Evolutionary conservation across 2,888 invertebrate genomes (phyloP).

Genomic region (Meiosimyza platycephala): DNA sequence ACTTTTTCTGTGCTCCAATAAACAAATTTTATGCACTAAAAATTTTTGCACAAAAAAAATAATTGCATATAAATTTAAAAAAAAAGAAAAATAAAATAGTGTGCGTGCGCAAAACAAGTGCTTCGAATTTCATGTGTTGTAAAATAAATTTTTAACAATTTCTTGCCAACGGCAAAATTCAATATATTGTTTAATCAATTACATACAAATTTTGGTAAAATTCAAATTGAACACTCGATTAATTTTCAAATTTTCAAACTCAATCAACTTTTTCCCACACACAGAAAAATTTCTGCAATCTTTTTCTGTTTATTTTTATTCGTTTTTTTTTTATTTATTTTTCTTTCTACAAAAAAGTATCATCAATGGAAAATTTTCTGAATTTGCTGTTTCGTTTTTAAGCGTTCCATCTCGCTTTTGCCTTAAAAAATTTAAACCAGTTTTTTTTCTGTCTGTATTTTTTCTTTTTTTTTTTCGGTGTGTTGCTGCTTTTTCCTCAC

Average conservation of each 20-base stretch:
- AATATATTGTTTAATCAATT: slow-evolving; percentile 2
- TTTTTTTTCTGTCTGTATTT: slow-evolving; percentile 41
- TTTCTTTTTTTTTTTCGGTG: slow-evolving; percentile 33
- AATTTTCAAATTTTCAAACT: neutral
- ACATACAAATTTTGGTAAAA: neutral
- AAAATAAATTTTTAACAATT: neutral
- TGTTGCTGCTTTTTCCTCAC: slow-evolving; percentile 34
- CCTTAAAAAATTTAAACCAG: slow-evolving; percentile 32
- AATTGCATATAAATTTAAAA: neutral
- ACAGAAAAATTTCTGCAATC: slow-evolving; percentile 21
- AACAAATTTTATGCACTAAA: slow-evolving; percentile 7
- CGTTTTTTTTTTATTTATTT: slow-evolving; percentile 30
- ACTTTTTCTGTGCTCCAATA: neutral
- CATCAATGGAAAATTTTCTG: slow-evolving; percentile 60
- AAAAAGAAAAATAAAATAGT: neutral
- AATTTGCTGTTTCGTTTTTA: slow-evolving; percentile 33
- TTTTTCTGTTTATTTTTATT: slow-evolving; percentile 26
- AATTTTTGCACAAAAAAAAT: neutral
- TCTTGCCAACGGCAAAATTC: neutral
- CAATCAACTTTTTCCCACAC: neutral
- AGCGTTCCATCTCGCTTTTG: slow-evolving; percentile 4
- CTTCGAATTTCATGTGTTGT: neutral
- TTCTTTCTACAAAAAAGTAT: slow-evolving; percentile 38
- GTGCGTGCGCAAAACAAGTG: neutral
- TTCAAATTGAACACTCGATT: neutral